Evolutionary conservation across 1,140 invertebrate species (phyloP), one percentile per base, ranked within the genome.

Genomic region (Bombus picipes): DNA sequence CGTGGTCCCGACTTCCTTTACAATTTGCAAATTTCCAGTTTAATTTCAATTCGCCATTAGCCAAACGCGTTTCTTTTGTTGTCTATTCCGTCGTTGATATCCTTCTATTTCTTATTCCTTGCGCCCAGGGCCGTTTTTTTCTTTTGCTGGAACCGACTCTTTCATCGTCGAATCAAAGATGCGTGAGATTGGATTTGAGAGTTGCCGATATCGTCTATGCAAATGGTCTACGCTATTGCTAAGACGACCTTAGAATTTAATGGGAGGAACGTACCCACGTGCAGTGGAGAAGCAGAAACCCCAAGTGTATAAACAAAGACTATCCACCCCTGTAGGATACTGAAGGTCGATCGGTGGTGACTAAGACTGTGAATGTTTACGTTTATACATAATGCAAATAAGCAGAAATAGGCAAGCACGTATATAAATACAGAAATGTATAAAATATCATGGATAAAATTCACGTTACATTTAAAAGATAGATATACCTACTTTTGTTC

Each of bases 21-120:
- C 80, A 85, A 89, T 89, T 66, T 78, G 88, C 88, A 86, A 89
- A 81, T 89, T 90, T 89, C 89, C 89, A 89, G 89, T 89, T 90
- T 87, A 81, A 81, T 90, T 82, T 81, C 88, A 37, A 89, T 89
- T 83, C 70, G 62, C 25, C 74, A 80, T 70, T 57, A 32, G 57
- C 8, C 81, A 47, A 59, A 47, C 68, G 85, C 70, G 43, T 86
- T 83, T 70, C 73, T 73, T 83, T 66, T 66, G 81, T 22, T 13
- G 25, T 18, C 57, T 18, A 5, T 66, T 81, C 65, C n/a, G 15
- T 37, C 70, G 34, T 85, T 57, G 41, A 41, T 25, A 74, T 75
- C 34, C 25, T 34, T 43, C 57, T 32, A 15, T 68, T 13, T 32
- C 37, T 25, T 37, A 9, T 53, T 34, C 32, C 43, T 34, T 43